phyloP scores from a whole-genome alignment of 1,140 invertebrate species.

The Sinonovacula constricta region DNA sequence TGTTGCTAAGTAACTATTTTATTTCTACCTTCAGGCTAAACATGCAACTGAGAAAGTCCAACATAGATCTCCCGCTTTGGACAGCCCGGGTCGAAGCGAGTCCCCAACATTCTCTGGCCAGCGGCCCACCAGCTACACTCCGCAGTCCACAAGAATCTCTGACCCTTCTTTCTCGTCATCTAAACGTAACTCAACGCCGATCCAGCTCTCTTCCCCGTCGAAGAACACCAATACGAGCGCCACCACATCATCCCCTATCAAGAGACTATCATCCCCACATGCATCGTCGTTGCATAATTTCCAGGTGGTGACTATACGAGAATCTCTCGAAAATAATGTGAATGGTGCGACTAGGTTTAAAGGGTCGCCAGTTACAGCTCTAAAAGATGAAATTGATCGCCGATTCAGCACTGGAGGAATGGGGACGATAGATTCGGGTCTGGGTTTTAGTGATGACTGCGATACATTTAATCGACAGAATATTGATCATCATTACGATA shows the following conservation, averaged over 20 bases:
- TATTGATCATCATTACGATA: conserved; percentile 27
- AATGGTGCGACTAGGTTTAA: conserved; percentile 64
- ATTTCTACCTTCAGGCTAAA: conserved; percentile 70
- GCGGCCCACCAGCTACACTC: conserved; percentile 28
- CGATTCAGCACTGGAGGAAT: conserved; percentile 26
- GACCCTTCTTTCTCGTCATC: conserved; percentile 41
- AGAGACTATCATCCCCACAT: conserved; percentile 38
- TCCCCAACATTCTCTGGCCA: conserved; percentile 52
- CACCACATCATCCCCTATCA: conserved; percentile 11
- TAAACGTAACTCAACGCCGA: conserved; percentile 62
- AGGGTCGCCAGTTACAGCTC: conserved; percentile 75
- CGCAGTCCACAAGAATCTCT: conserved; percentile 25
- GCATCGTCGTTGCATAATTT: conserved; percentile 39
- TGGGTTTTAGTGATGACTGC: conserved; percentile 23
- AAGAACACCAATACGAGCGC: background rate
- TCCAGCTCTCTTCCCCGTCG: conserved; percentile 34
- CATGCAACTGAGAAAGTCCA: conserved; percentile 66
- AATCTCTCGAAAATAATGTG: conserved; percentile 64
- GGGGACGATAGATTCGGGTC: conserved; percentile 25
- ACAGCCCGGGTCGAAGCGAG: conserved; percentile 41
- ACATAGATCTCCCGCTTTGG: conserved; percentile 63
- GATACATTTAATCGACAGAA: conserved; percentile 9
- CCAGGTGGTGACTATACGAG: conserved; percentile 58
- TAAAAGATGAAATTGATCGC: conserved; percentile 76
- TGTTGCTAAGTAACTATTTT: too few species aligned